Evolutionary conservation across 2,797 vertebrate genomes (phyloP).

Genomic region (Orientallactaga sibirica): DNA sequence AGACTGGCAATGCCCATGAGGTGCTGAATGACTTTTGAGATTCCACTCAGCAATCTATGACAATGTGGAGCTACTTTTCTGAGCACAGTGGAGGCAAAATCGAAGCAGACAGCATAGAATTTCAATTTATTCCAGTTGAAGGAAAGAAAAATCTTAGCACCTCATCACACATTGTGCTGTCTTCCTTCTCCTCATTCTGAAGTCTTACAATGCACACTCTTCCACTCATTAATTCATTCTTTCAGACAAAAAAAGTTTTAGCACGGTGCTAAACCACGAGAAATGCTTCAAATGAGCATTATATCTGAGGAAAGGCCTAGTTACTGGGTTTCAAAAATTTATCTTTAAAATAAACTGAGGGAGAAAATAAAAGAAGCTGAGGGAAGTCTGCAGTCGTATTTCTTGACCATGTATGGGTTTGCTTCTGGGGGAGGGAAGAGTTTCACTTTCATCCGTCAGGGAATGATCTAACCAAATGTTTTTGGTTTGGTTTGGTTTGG

Average conservation of each 20-base stretch:
- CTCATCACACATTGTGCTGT: constrained; percentile 27
- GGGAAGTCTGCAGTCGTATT: neutral
- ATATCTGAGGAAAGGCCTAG: neutral
- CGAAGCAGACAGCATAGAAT: constrained; percentile 54
- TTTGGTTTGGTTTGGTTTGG: neutral
- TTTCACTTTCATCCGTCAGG: constrained; percentile 12
- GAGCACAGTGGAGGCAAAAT: constrained; percentile 1
- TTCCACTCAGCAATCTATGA: neutral
- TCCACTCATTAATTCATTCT: constrained; percentile 48
- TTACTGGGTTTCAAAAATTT: constrained; percentile 33
- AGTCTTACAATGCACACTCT: neutral
- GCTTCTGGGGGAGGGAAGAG: neutral
- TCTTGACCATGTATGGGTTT: neutral
- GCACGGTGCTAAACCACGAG: neutral
- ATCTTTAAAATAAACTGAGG: neutral
- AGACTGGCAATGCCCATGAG: neutral
- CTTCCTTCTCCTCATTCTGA: neutral
- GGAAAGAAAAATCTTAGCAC: constrained; percentile 37
- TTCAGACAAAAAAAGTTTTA: constrained; percentile 37
- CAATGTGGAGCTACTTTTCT: neutral
- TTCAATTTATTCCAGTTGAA: constrained; percentile 23
- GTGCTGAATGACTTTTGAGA: neutral
- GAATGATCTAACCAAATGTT: neutral
- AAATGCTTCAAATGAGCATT: constrained; percentile 48
- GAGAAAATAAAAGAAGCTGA: neutral